Conservation (phyloP, 2,113 vertebrate genomes). For the Cavia porcellus region DNA sequence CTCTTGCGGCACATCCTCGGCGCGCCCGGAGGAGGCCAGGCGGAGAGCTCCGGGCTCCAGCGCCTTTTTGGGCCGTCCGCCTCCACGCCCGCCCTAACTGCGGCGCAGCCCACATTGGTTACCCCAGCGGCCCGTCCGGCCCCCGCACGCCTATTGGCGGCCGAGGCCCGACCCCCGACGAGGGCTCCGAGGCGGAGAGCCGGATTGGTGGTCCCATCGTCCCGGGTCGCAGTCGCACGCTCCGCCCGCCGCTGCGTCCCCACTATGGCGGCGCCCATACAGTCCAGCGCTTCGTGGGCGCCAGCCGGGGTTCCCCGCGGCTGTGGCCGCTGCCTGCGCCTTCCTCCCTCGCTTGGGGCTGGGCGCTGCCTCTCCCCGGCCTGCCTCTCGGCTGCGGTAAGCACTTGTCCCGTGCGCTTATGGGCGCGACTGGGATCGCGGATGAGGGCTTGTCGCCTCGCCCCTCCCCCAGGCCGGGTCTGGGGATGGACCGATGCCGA, state of each 20-base stretch:
- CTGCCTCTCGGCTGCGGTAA: conserved; percentile 76
- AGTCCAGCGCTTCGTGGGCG: conserved; percentile 67
- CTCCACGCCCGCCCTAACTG: neutral
- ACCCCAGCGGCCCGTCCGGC: conserved; percentile 1
- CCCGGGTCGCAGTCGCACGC: conserved; percentile 70
- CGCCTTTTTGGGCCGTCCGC: neutral
- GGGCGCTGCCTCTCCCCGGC: conserved; percentile 62
- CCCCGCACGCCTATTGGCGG: conserved; percentile 64
- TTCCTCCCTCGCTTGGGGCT: conserved; percentile 43
- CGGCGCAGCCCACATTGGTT: conserved; percentile 72
- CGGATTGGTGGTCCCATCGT: conserved; percentile 70
- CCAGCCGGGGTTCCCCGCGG: conserved; percentile 71
- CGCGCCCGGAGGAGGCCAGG: neutral
- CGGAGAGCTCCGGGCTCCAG: fast-evolving
- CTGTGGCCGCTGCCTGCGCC: conserved; percentile 26
- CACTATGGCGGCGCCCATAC: conserved; percentile 80
- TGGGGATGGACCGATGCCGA: too few species aligned
- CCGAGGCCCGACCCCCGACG: conserved; percentile 32
- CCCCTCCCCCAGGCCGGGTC: neutral
- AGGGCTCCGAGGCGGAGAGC: conserved; percentile 62
- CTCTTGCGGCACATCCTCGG: fast-evolving
- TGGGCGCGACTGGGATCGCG: neutral
- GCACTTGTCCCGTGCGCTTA: conserved; percentile 1
- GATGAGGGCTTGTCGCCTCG: conserved; percentile 24
- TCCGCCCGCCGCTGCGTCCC: conserved; percentile 79